Conservation (phyloP, 2,113 vertebrate genomes). For the Empidonax alnorum region DNA sequence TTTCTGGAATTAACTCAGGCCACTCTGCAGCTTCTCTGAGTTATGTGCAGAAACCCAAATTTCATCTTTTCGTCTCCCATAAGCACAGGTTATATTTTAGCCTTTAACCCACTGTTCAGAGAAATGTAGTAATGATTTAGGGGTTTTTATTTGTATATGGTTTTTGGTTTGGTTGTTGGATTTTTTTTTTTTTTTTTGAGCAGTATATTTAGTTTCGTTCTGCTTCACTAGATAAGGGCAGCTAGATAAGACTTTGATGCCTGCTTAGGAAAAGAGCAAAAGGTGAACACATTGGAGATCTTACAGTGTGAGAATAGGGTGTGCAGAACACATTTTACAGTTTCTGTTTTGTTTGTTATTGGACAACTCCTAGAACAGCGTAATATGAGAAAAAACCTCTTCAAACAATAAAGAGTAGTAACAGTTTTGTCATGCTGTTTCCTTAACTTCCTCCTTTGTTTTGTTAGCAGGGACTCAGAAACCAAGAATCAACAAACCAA, state of each 20-base stretch:
- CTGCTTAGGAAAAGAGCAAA: background rate
- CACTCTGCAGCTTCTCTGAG: background rate
- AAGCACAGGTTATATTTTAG: background rate
- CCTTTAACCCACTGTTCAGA: background rate
- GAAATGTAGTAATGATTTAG: background rate
- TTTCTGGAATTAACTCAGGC: background rate
- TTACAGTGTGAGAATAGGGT: background rate
- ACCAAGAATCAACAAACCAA: background rate
- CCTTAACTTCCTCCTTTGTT: conserved; percentile 33
- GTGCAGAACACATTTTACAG: background rate
- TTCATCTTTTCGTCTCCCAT: background rate
- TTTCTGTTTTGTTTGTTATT: background rate
- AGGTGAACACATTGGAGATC: background rate
- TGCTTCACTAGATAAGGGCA: background rate
- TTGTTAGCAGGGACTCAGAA: conserved; percentile 54
- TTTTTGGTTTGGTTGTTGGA: background rate
- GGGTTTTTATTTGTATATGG: rapidly evolving
- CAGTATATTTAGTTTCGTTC: background rate
- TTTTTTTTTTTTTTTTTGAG: background rate
- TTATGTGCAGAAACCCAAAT: background rate
- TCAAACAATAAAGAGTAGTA: background rate
- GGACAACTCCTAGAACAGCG: background rate
- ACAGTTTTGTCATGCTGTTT: background rate
- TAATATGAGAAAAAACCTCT: background rate
- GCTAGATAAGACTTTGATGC: background rate